Evolutionary conservation across 1,140 invertebrate species (phyloP).

Genomic region (Macrobrachium rosenbergii): DNA sequence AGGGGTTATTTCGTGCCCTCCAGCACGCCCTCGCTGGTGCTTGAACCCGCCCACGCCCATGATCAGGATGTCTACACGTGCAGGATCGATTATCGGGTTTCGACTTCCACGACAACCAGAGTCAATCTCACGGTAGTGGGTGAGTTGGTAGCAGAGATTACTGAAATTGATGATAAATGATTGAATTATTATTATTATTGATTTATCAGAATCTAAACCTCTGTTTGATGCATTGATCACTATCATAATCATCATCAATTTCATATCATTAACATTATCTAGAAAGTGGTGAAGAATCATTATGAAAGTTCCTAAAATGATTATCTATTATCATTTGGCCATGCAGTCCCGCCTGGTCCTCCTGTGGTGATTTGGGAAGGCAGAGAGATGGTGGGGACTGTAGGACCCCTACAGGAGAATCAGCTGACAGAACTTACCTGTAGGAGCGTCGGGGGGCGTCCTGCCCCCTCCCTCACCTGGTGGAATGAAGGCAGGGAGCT

Average conservation of each 20-base stretch:
- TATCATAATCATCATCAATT: no score
- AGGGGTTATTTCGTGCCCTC: not conserved
- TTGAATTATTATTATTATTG: no score
- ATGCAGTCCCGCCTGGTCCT: constrained; percentile 69
- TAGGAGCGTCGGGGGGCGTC: constrained; percentile 70
- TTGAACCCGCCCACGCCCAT: constrained; percentile 55
- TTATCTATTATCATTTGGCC: no score
- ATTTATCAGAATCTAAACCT: no score
- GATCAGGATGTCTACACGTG: constrained; percentile 64
- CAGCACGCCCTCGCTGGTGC: constrained; percentile 60
- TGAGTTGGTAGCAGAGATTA: no score
- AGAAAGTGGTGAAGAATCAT: no score
- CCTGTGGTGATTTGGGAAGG: constrained; percentile 69
- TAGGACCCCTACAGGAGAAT: constrained; percentile 68
- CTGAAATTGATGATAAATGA: no score
- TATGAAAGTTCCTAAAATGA: no score
- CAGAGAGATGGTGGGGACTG: constrained; percentile 69
- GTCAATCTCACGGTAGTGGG: no score
- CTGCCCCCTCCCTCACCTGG: constrained; percentile 70
- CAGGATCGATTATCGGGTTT: constrained; percentile 63
- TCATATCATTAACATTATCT: no score
- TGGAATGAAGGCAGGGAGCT: constrained; percentile 82
- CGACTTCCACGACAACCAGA: constrained; percentile 55
- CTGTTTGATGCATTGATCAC: no score
- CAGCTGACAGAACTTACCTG: constrained; percentile 68